Conservation (phyloP, 2,888 invertebrate genomes). For the Xanthorhoe spadicearia region DNA sequence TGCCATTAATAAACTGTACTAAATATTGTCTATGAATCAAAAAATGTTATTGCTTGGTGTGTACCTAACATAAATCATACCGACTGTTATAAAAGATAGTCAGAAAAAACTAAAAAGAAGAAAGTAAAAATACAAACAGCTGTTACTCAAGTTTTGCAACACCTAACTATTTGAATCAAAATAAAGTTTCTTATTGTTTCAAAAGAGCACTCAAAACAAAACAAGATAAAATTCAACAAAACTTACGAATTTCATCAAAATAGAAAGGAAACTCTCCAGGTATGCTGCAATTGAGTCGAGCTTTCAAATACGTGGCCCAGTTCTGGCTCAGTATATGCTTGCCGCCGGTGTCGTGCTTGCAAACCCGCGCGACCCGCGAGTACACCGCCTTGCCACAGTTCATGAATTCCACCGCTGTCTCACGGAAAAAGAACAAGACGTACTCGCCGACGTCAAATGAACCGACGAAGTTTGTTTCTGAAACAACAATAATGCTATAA, state of each 20-base stretch:
- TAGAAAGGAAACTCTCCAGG: constrained; percentile 91
- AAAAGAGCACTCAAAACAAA: no score
- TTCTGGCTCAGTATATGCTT: constrained; percentile 87
- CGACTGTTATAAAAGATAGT: no score
- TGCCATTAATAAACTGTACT: not conserved
- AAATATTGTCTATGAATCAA: not conserved
- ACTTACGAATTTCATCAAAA: constrained; percentile 90
- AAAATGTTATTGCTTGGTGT: not conserved
- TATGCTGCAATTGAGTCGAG: constrained; percentile 88
- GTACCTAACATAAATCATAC: no score
- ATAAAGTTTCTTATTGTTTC: no score
- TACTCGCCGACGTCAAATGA: constrained; percentile 88
- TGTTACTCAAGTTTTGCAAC: no score
- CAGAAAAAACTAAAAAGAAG: no score
- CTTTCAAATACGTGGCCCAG: constrained; percentile 89
- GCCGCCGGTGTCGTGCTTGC: constrained; percentile 88
- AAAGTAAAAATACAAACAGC: no score
- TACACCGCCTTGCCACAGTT: constrained; percentile 89
- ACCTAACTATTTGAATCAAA: no score
- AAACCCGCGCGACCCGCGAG: constrained; percentile 89
- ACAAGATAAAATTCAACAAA: not conserved
- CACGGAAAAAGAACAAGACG: constrained; percentile 90
- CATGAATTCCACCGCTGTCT: constrained; percentile 88
- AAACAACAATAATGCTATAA: no score
- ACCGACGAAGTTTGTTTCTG: constrained; percentile 90